Evolutionary conservation across 2,113 vertebrate species (phyloP).

Genomic region (Electrona antarctica): DNA sequence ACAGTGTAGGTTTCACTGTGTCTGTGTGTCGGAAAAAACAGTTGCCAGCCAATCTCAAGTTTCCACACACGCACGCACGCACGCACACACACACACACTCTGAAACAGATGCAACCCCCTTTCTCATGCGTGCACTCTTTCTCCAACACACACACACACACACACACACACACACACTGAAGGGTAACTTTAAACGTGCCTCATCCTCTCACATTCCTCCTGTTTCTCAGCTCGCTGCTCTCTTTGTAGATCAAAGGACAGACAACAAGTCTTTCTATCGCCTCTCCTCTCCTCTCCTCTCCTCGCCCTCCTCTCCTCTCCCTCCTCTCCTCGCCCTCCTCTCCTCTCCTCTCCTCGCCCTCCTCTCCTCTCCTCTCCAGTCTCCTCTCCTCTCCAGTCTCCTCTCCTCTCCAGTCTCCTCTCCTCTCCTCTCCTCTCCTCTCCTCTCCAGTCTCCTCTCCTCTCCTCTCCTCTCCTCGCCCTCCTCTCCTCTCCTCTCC

Average conservation of each 20-base stretch:
- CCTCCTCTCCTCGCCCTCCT: too few relatives aligned
- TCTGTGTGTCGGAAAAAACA: background rate
- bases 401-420: too few relatives aligned
- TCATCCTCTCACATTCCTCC: conserved; percentile 71
- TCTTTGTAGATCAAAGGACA: conserved; percentile 73
- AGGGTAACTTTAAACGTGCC: conserved; percentile 66
- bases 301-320: conserved; percentile 12
- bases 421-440: too few relatives aligned
- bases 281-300: background rate
- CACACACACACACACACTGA: conserved; percentile 11
- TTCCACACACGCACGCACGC: background rate
- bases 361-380: too few relatives aligned
- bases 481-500: too few relatives aligned
- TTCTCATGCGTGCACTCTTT: background rate
- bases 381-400: too few relatives aligned
- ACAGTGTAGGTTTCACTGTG: background rate
- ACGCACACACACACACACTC: background rate
- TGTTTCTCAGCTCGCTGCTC: conserved; percentile 61
- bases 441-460: too few relatives aligned
- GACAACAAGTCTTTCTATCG: conserved; percentile 58
- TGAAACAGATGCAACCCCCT: background rate
- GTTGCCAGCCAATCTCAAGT: background rate
- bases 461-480: too few relatives aligned
- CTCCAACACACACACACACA: background rate
- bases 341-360: too few relatives aligned